These are phyloP conservation scores for Dryococelus australis DNA, from an alignment of 2,888 invertebrate genomes.

Conservation along the genomic window DNA sequence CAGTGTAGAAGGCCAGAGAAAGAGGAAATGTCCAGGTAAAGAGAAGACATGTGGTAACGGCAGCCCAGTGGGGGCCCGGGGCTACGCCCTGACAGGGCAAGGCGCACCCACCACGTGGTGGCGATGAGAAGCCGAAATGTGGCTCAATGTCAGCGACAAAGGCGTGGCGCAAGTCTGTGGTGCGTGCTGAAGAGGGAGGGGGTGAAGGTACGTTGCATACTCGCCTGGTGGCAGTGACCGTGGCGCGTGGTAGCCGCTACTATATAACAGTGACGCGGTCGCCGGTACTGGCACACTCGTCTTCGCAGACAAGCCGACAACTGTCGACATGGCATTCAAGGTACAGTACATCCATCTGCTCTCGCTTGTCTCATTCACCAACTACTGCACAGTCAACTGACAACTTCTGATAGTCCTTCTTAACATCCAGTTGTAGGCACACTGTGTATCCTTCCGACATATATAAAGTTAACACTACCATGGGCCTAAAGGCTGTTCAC, in stretches of 20 bases:
- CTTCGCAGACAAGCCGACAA: neutral
- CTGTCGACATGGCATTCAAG: constrained; percentile 5
- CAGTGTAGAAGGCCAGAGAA: too few species aligned
- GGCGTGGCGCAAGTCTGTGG: neutral
- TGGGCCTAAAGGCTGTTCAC: too few species aligned
- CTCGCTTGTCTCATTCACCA: too few species aligned
- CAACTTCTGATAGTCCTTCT: too few species aligned
- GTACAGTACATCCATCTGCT: neutral
- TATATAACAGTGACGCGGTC: neutral
- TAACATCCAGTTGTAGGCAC: too few species aligned
- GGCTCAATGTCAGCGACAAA: neutral
- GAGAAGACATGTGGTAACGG: too few species aligned
- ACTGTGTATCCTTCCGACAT: too few species aligned
- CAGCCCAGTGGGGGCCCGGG: neutral
- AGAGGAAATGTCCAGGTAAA: too few species aligned
- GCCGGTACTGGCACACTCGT: neutral
- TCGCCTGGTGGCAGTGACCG: neutral
- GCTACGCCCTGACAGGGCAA: neutral
- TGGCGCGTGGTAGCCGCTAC: neutral
- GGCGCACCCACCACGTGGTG: too few species aligned
- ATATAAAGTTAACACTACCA: too few species aligned
- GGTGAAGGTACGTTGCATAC: too few species aligned
- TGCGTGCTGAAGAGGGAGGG: neutral
- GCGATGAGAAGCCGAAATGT: neutral
- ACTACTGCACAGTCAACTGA: too few species aligned